These are phyloP conservation scores for Sibirionetta formosa DNA, from an alignment of 2,797 vertebrate genomes.

Conservation along the genomic window DNA sequence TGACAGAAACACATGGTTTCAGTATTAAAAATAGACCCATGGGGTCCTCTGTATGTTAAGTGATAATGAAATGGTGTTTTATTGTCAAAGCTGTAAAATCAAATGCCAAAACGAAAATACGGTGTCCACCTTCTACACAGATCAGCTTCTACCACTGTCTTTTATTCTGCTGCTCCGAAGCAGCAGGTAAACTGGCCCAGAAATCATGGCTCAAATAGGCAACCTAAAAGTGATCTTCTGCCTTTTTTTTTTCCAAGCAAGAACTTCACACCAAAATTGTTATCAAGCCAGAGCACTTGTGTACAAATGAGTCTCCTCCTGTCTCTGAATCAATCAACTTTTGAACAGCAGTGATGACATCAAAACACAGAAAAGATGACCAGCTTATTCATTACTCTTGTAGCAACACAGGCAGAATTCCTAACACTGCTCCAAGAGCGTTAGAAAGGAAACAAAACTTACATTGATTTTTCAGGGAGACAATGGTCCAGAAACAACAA, in stretches of 20 bases:
- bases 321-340: neutral
- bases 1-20: neutral
- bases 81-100: neutral
- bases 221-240: neutral
- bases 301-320: neutral
- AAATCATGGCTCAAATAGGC: neutral
- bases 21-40: neutral
- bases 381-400: neutral
- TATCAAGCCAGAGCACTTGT: neutral
- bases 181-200: neutral
- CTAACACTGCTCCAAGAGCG: neutral
- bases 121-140: neutral
- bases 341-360: neutral
- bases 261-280: neutral
- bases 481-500: neutral
- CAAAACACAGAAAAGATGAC: neutral
- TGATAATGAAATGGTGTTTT: neutral
- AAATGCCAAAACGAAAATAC: neutral
- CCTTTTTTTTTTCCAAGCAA: neutral
- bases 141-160: neutral
- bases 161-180: neutral
- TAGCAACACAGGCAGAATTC: neutral
- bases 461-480: neutral
- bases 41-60: neutral
- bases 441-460: neutral